A percentile compares a stretch with the other conserved stretches of the same genome.
These are phyloP conservation scores for Trachythela sp. DNA, from an alignment of 64 coral and sea anemone genomes.

Conservation along the genomic window DNA sequence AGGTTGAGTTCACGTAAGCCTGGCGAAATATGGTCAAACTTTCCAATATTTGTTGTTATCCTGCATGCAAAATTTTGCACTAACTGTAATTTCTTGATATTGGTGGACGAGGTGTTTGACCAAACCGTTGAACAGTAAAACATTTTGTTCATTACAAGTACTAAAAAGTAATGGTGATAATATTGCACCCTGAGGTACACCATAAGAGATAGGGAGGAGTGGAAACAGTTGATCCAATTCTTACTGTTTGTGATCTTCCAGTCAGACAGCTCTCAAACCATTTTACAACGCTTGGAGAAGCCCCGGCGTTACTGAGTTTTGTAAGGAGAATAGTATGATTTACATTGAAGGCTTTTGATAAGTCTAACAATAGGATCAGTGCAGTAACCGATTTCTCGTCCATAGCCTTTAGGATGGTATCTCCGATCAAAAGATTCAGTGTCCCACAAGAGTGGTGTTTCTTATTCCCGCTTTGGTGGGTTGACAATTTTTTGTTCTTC, in stretches of 20 bases:
- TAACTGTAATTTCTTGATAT: not conserved
- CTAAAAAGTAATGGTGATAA: conserved; percentile 39
- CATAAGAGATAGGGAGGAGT: not conserved
- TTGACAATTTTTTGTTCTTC: not conserved
- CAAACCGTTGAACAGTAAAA: conserved; percentile 4
- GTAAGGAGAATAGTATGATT: not conserved
- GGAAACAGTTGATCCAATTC: not conserved
- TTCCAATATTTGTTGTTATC: not conserved
- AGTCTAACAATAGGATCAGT: not conserved
- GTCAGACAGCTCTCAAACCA: conserved; percentile 32
- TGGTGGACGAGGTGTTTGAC: not conserved
- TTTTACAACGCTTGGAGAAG: not conserved
- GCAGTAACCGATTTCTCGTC: not conserved
- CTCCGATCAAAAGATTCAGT: not conserved
- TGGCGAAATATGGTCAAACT: not conserved
- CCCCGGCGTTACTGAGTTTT: not conserved
- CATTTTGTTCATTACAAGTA: not conserved
- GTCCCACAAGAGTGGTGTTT: not conserved
- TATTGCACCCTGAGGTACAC: conserved; percentile 38
- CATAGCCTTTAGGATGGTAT: not conserved
- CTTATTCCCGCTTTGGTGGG: not conserved
- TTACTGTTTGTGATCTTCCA: conserved; percentile 19
- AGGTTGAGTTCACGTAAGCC: not conserved
- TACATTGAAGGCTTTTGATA: conserved; percentile 15
- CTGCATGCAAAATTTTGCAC: not conserved